phyloP scores from a whole-genome alignment of 2,797 vertebrate species.

The Geotria australis region DNA sequence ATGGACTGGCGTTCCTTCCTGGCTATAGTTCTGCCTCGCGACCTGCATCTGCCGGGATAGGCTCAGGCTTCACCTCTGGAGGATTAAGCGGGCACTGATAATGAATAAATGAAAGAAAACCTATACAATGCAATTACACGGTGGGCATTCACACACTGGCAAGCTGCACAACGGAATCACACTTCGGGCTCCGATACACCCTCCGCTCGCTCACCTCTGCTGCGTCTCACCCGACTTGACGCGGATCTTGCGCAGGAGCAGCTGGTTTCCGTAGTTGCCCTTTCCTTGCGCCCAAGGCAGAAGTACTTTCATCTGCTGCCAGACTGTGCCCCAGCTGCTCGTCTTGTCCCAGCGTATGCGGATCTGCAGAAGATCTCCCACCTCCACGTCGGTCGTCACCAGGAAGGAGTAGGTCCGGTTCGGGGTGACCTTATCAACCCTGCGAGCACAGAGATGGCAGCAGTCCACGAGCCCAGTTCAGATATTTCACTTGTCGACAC shows the following conservation, averaged over 20 bases:
- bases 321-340: neutral
- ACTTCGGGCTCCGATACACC: too few relatives aligned
- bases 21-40: too few relatives aligned
- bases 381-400: slow-evolving; percentile 52
- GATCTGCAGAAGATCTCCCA: slow-evolving; percentile 59
- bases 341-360: slow-evolving; percentile 36
- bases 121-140: too few relatives aligned
- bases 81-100: too few relatives aligned
- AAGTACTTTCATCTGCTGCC: neutral
- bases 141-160: too few relatives aligned
- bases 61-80: too few relatives aligned
- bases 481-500: too few relatives aligned
- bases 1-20: too few relatives aligned
- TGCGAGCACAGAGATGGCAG: slow-evolving; percentile 4
- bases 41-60: too few relatives aligned
- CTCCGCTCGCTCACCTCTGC: neutral
- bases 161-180: too few relatives aligned
- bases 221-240: neutral
- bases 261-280: neutral
- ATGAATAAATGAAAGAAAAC: too few relatives aligned
- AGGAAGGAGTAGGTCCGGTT: slow-evolving; percentile 76
- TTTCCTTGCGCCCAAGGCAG: neutral
- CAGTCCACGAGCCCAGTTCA: too few relatives aligned
- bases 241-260: neutral
- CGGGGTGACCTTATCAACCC: slow-evolving; percentile 22